These are phyloP conservation scores for Trichosurus vulpecula DNA, from an alignment of 2,797 vertebrate species.

Conservation along the genomic window DNA sequence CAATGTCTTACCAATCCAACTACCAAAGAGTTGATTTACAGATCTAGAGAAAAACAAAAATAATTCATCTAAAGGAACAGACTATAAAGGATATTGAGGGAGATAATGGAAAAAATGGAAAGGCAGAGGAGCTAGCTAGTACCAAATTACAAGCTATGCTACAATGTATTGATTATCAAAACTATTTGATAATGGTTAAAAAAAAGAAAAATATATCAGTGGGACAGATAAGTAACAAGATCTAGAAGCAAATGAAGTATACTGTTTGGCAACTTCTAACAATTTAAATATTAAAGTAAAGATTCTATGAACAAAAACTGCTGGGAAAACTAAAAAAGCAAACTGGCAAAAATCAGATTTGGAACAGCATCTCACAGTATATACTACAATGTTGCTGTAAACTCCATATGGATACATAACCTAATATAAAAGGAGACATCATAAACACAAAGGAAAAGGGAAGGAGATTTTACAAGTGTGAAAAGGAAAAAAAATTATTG, in stretches of 20 bases:
- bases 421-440: not conserved
- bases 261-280: not conserved
- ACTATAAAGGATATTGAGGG: not conserved
- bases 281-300: not conserved
- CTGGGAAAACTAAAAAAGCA: not conserved
- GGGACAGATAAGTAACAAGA: not conserved
- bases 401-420: not conserved
- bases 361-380: not conserved
- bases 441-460: not conserved
- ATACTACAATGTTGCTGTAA: not conserved
- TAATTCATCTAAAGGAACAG: not conserved
- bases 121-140: not conserved
- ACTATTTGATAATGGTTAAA: not conserved
- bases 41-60: not conserved
- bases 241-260: not conserved
- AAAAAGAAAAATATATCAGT: not conserved
- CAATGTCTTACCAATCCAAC: not conserved
- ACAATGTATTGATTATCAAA: not conserved
- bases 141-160: not conserved
- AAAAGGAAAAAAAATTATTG: not conserved
- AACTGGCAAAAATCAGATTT: not conserved
- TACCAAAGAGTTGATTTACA: not conserved
- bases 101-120: not conserved
- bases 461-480: not conserved
- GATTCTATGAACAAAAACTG: not conserved